Evolutionary conservation across 2,797 vertebrate genomes (phyloP).

Genomic region (Aldrovandia affinis): DNA sequence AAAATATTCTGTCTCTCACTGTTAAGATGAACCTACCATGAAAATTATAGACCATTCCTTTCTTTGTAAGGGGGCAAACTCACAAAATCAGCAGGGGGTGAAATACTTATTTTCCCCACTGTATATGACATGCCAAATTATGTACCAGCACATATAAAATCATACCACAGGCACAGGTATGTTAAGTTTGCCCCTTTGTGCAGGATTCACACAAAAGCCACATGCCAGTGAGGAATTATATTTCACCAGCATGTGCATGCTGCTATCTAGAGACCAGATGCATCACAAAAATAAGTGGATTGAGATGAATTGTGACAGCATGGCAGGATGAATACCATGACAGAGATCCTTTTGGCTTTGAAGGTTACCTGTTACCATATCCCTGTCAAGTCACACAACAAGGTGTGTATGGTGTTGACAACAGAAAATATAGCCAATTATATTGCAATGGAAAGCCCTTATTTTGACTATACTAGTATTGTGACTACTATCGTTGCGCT

Average conservation of each 20-base stretch:
- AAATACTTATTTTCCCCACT: too few species aligned
- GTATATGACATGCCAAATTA: too few species aligned
- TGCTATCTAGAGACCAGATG: not conserved
- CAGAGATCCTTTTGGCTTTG: not conserved
- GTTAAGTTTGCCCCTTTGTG: not conserved
- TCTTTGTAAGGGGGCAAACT: too few species aligned
- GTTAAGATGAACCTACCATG: too few species aligned
- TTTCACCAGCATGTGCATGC: not conserved
- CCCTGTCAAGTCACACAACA: not conserved
- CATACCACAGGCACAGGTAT: too few species aligned
- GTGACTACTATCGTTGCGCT: not conserved
- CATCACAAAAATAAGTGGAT: not conserved
- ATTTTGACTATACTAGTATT: not conserved
- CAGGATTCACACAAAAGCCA: constrained; percentile 11
- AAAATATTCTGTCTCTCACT: too few species aligned
- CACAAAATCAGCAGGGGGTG: too few species aligned
- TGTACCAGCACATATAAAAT: too few species aligned
- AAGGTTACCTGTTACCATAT: not conserved
- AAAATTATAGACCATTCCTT: too few species aligned
- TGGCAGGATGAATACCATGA: not conserved
- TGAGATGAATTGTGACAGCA: not conserved
- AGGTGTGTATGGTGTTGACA: not conserved
- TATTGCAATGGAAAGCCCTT: not conserved
- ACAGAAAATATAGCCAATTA: not conserved
- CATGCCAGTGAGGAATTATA: not conserved